A percentile compares a stretch with the other conserved stretches of the same genome.
Evolutionary conservation across 2,888 invertebrate genomes (phyloP).

Genomic region (Rhaphigaster nebulosa): DNA sequence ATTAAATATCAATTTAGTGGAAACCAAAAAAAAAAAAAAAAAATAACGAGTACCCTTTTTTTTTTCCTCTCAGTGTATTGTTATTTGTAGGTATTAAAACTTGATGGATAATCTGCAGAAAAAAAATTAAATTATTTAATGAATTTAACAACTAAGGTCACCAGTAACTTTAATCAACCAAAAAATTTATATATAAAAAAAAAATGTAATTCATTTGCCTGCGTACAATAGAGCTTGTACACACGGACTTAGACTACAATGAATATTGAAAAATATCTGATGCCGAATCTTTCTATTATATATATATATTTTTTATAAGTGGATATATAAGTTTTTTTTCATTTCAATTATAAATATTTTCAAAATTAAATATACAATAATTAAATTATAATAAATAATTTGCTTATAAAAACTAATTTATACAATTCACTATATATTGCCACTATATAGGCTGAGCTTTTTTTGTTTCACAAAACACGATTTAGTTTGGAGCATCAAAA

Average conservation of each 20-base stretch:
- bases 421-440: constrained; percentile 44
- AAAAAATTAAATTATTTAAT: neutral
- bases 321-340: neutral
- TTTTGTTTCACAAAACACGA: constrained; percentile 43
- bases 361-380: constrained; percentile 45
- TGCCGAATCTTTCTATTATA: neutral
- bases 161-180: neutral
- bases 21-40: too few species aligned
- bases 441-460: constrained; percentile 56
- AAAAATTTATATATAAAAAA: neutral
- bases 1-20: neutral
- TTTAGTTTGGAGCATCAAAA: constrained; percentile 47
- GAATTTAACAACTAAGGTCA: neutral
- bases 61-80: neutral
- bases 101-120: neutral
- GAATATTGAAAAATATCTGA: constrained; percentile 1
- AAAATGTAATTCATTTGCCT: neutral
- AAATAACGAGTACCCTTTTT: neutral
- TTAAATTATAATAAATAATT: constrained; percentile 50
- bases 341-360: constrained; percentile 14
- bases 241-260: neutral
- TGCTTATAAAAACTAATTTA: constrained; percentile 50
- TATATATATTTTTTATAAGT: neutral
- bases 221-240: neutral
- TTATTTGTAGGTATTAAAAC: neutral